Evolutionary conservation across 2,888 invertebrate genomes (phyloP), one percentile per base, ranked within the genome.

Genomic region (Stenotaenia linearis): DNA sequence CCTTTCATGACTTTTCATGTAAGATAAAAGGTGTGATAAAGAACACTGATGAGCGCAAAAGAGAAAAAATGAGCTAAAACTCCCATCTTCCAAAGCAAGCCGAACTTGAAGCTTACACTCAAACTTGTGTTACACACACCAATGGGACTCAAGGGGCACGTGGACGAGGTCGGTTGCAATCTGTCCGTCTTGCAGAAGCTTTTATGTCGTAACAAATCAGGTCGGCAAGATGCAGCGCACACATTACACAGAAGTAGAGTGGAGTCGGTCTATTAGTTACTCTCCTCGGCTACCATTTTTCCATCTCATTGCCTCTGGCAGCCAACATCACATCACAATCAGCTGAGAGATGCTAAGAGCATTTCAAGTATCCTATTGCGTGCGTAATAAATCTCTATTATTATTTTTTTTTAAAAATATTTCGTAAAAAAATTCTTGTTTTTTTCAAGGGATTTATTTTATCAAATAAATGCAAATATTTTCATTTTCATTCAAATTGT

Each of bases 111-210:
- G 69, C 69, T 69, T 25, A 69, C 28, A 69, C 69, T 69, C 69
- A 69, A 69, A 69, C 69, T 69, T 69, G 69, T 69, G 69, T n/a
- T 69, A n/a, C 69, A 23, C 23, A 69, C 69, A 69, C 28, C 25
- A 69, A 69, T 69, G 69, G 69, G 69, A 25, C 69, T 69, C 69
- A 1, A n/a, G 69, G 69, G 69, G 69, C 69, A 69, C 69, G 69
- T 69, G 69, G 69, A 69, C 69, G 69, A 69, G 69, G 25, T 12
- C 69, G 69, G 69, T 69, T 69, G 69, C 69, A 69, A 69, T 69
- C 69, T 69, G 69, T 69, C 69, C 69, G 69, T 69, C 69, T 69
- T 69, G 69, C 25, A 69, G 69, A 50, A 69, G 69, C 69, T 69
- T 69, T 69, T 69, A 69, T 69, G 69, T 25, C 69, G 69, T 69